phyloP scores from a whole-genome alignment of 2,797 vertebrate species.

The Mus minutoides region DNA sequence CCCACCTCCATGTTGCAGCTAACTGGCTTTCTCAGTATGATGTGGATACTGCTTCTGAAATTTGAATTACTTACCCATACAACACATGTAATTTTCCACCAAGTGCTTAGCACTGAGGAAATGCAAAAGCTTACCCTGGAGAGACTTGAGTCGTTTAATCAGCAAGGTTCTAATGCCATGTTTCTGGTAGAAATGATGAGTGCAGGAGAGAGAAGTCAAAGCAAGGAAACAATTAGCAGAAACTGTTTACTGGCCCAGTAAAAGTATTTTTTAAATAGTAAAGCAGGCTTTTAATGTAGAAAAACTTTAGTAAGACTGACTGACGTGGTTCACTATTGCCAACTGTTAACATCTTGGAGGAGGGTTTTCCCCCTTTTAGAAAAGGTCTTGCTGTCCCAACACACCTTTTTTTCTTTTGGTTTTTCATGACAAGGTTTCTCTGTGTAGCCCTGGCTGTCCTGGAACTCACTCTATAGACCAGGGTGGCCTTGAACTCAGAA shows the following conservation, averaged over 20 bases:
- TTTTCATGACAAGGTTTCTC: too few species aligned
- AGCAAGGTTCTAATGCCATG: background rate
- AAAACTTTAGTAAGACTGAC: too few species aligned
- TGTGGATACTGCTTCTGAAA: background rate
- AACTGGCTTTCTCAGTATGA: slow-evolving; percentile 41
- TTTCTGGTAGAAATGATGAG: background rate
- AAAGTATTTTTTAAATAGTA: background rate
- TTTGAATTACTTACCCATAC: background rate
- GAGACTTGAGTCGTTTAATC: background rate
- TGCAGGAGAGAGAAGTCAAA: background rate
- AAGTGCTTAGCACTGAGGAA: background rate
- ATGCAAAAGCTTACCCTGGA: background rate
- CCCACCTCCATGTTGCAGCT: background rate
- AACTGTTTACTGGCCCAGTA: background rate
- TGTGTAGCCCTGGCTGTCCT: too few species aligned
- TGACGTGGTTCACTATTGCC: background rate
- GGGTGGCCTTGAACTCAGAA: too few species aligned
- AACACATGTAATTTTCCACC: background rate
- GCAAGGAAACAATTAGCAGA: background rate
- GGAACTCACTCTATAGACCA: too few species aligned
- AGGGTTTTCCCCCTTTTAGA: background rate
- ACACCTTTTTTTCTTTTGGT: too few species aligned
- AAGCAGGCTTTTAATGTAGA: background rate
- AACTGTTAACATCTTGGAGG: background rate
- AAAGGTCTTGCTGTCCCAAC: background rate